Evolutionary conservation across 1,140 invertebrate species (phyloP).

Genomic region (Nasonia longicornis): DNA sequence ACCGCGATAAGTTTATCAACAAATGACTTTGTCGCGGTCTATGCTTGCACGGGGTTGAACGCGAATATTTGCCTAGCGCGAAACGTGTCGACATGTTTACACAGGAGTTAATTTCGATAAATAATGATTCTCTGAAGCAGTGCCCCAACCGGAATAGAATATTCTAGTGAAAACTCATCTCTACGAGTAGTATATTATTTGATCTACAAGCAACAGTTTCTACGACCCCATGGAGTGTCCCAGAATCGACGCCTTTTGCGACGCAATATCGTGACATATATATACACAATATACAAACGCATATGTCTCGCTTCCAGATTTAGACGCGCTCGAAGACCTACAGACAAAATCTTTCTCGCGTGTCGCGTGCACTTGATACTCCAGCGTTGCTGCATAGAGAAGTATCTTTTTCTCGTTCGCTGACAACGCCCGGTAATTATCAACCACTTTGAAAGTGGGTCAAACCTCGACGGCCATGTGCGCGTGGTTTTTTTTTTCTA

Average conservation of each 20-base stretch:
- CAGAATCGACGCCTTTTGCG: constrained; percentile 4
- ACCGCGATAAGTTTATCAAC: neutral
- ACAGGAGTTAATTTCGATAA: no score
- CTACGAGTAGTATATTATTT: neutral
- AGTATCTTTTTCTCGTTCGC: constrained; percentile 45
- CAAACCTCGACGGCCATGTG: constrained; percentile 47
- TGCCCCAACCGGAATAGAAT: neutral
- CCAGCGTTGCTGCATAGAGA: neutral
- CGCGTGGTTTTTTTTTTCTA: constrained; percentile 28
- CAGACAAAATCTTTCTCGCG: neutral
- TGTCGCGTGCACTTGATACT: constrained; percentile 42
- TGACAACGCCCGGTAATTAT: constrained; percentile 57
- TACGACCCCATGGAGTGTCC: constrained; percentile 31
- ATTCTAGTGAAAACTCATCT: neutral
- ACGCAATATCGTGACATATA: neutral
- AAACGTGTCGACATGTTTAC: no score
- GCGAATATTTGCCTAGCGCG: no score
- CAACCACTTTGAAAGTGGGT: constrained; percentile 58
- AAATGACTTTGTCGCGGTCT: neutral
- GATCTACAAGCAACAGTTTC: neutral
- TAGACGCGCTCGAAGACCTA: neutral
- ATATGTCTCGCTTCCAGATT: constrained; percentile 18
- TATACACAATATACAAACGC: neutral
- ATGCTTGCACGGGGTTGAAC: no score
- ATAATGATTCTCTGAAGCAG: neutral